Base-by-base conservation (phyloP, 2,888 invertebrate species). In the Euspilapteryx auroguttella region DNA sequence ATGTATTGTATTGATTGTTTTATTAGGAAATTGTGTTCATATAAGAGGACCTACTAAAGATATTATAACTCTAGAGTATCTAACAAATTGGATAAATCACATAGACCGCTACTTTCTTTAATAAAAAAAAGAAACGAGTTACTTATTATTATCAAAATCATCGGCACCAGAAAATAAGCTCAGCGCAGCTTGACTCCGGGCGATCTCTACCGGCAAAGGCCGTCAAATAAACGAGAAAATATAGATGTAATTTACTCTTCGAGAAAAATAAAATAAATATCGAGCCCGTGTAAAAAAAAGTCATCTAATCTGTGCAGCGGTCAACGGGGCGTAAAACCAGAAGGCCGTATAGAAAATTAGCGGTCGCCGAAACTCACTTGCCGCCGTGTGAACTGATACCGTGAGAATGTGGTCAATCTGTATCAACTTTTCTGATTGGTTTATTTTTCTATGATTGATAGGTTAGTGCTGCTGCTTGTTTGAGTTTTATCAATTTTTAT, bases 261-360 rank as follows among this genome's bases (percentile, higher is more conserved):
- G n/a, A n/a, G n/a, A n/a, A n/a, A n/a, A n/a, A n/a, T n/a, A n/a
- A n/a, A n/a, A n/a, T n/a, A n/a, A n/a, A n/a, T n/a, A n/a, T n/a
- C n/a, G n/a, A n/a, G n/a, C n/a, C n/a, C n/a, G n/a, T n/a, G n/a
- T n/a, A 42, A 44, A 39, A 41, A 40, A 40, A 44, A 40, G 44
- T 45, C 45, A 42, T 38, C 37, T 38, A 41, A 40, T 44, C 37
- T 38, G 37, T n/a, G 34, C 39, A 15, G 29, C 32, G 38, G 39
- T 32, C 66, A 68, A 66, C 68, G 57, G 66, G 63, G 52, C 68
- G 63, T 64, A 49, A 58, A 66, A 64, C 68, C 69, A 55, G 56
- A 44, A 54, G 55, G 44, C 38, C 40, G 37, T 54, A 57, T 64
- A 62, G 62, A 44, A 45, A 42, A 43, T 44, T 25, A 24, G 44